Conservation (phyloP, 2,888 invertebrate species). For the Phortica magna region DNA sequence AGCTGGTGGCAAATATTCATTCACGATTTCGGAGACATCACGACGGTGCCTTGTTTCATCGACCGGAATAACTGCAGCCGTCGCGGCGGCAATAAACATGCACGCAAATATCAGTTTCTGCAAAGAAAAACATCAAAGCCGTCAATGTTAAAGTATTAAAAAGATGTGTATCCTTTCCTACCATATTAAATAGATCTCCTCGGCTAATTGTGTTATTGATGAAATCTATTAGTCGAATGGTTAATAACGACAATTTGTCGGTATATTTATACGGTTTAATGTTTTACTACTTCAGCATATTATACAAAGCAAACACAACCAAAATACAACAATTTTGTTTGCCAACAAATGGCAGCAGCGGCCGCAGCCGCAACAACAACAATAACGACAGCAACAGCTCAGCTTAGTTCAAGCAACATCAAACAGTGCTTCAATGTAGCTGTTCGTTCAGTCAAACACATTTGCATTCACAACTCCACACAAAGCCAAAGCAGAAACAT, state of each 20-base stretch:
- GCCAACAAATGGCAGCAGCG: constrained; percentile 45
- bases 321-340: constrained; percentile 61
- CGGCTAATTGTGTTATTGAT: constrained; percentile 64
- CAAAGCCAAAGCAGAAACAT: constrained; percentile 59
- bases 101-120: constrained; percentile 66
- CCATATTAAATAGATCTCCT: constrained; percentile 65
- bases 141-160: background rate
- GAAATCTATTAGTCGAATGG: constrained; percentile 72
- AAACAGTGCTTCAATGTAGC: constrained; percentile 43
- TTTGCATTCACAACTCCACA: constrained; percentile 47
- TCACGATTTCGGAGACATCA: constrained; percentile 65
- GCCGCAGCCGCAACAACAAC: constrained; percentile 46
- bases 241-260: constrained; percentile 66
- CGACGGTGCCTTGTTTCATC: constrained; percentile 71
- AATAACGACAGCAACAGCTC: constrained; percentile 30
- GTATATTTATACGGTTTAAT: constrained; percentile 69
- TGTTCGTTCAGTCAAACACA: constrained; percentile 53
- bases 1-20: constrained; percentile 64
- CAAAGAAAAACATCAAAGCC: constrained; percentile 34
- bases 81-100: constrained; percentile 66
- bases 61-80: constrained; percentile 72
- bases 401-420: constrained; percentile 16
- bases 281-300: constrained; percentile 54
- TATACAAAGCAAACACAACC: constrained; percentile 55
- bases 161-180: constrained; percentile 43